Conservation (phyloP, 2,888 invertebrate genomes). For the Catocala nupta region DNA sequence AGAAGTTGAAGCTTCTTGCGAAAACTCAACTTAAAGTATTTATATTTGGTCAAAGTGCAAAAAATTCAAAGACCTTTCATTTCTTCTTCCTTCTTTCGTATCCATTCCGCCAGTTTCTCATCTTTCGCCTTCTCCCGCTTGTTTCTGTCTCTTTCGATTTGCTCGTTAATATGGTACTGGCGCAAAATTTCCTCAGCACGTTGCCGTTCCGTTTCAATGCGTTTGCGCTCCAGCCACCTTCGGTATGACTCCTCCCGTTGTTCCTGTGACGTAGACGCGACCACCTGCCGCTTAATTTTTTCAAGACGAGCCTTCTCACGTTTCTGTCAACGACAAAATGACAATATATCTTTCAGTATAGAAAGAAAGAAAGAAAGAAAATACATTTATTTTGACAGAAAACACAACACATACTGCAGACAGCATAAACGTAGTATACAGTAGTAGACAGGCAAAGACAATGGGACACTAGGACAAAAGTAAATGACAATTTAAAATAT, state of each 20-base stretch:
- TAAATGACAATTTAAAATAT: no score
- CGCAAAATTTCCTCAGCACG: slow-evolving; percentile 79
- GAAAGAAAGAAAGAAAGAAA: no score
- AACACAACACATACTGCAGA: no score
- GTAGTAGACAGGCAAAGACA: no score
- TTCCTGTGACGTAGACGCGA: slow-evolving; percentile 68
- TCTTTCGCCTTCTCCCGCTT: slow-evolving; percentile 76
- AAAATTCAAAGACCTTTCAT: slow-evolving; percentile 80
- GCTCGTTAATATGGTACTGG: slow-evolving; percentile 68
- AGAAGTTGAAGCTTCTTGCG: no score
- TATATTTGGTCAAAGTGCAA: neutral
- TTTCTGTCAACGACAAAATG: slow-evolving; percentile 56
- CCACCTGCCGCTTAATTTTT: slow-evolving; percentile 62
- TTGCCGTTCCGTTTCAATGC: slow-evolving; percentile 70
- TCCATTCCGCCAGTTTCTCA: slow-evolving; percentile 86
- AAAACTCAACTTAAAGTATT: no score
- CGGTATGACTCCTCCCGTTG: slow-evolving; percentile 83
- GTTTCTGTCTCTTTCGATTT: slow-evolving; percentile 70
- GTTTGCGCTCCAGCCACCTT: slow-evolving; percentile 86
- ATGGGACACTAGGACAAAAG: no score
- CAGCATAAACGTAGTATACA: no score
- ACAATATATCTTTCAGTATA: neutral
- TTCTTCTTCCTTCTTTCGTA: slow-evolving; percentile 86
- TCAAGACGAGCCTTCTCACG: slow-evolving; percentile 70
- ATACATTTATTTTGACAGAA: no score